Conservation (phyloP, 2,797 vertebrate species). For the Gadopsis marmoratus region DNA sequence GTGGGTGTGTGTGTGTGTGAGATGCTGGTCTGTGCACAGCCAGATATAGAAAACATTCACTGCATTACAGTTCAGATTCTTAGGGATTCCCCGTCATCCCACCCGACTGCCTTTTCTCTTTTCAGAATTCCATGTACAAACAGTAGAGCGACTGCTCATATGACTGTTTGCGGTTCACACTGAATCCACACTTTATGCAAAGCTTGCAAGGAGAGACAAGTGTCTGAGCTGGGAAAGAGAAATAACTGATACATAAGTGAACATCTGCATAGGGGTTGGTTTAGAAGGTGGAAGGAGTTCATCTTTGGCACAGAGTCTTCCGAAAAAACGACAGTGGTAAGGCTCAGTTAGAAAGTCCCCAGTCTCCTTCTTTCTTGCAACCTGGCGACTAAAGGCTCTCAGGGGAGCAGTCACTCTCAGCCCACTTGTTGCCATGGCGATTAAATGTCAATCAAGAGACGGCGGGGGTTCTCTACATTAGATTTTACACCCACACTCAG, state of each 20-base stretch:
- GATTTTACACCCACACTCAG: slow-evolving; percentile 71
- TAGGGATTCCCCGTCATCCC: slow-evolving; percentile 51
- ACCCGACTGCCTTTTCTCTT: slow-evolving; percentile 23
- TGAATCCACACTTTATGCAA: slow-evolving; percentile 50
- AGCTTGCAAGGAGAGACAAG: slow-evolving; percentile 41
- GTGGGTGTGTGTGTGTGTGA: slow-evolving; percentile 19
- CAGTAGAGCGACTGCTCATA: slow-evolving; percentile 35
- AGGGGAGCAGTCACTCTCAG: slow-evolving; percentile 61
- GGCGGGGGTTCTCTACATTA: slow-evolving; percentile 51
- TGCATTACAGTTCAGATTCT: slow-evolving; percentile 26
- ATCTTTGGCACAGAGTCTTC: slow-evolving; percentile 21
- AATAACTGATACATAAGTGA: background rate
- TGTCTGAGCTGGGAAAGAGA: slow-evolving; percentile 31
- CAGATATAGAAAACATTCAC: slow-evolving; percentile 38
- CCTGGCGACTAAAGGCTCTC: slow-evolving; percentile 68
- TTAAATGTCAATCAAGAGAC: slow-evolving; percentile 80
- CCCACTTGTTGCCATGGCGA: slow-evolving; percentile 78
- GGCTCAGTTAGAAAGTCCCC: slow-evolving; percentile 43
- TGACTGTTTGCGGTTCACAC: slow-evolving; percentile 55
- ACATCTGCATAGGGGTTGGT: slow-evolving; percentile 42
- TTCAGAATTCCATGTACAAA: slow-evolving; percentile 46
- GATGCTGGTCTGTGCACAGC: slow-evolving; percentile 15
- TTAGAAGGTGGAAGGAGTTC: background rate
- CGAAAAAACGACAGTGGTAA: slow-evolving; percentile 1
- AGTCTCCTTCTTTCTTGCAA: slow-evolving; percentile 48